Evolutionary conservation across 2,113 vertebrate genomes (phyloP).

Genomic region (Haplotaxodon microlepis): DNA sequence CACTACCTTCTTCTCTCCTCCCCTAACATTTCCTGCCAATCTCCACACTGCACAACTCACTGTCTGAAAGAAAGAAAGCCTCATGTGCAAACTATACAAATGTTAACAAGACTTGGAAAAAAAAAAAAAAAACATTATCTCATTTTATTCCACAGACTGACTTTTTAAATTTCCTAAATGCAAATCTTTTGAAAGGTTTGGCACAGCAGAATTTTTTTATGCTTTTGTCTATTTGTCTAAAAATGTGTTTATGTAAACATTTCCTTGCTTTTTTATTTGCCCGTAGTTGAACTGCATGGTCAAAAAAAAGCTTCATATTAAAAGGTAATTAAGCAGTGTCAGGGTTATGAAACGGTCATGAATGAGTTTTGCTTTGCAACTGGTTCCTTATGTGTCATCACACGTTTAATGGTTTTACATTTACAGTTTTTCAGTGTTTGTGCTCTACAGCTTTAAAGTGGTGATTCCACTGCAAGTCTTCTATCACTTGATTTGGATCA

Average conservation of each 20-base stretch:
- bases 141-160: background rate
- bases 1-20: background rate
- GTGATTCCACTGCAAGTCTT: background rate
- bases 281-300: background rate
- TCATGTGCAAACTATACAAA: background rate
- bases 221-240: background rate
- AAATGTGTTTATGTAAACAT: background rate
- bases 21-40: background rate
- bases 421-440: background rate
- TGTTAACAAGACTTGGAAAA: background rate
- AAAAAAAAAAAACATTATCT: accelerated
- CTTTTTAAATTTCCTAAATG: background rate
- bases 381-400: background rate
- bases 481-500: background rate
- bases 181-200: background rate
- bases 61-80: background rate
- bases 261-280: background rate
- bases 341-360: background rate
- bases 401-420: background rate
- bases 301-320: background rate
- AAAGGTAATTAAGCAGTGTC: background rate
- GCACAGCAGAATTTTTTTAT: background rate
- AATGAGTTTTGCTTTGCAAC: background rate
- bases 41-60: background rate
- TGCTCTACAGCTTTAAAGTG: background rate